Evolutionary conservation across 2,113 vertebrate genomes (phyloP), one percentile per base, ranked within the genome.

Genomic region (Trachemys scripta): DNA sequence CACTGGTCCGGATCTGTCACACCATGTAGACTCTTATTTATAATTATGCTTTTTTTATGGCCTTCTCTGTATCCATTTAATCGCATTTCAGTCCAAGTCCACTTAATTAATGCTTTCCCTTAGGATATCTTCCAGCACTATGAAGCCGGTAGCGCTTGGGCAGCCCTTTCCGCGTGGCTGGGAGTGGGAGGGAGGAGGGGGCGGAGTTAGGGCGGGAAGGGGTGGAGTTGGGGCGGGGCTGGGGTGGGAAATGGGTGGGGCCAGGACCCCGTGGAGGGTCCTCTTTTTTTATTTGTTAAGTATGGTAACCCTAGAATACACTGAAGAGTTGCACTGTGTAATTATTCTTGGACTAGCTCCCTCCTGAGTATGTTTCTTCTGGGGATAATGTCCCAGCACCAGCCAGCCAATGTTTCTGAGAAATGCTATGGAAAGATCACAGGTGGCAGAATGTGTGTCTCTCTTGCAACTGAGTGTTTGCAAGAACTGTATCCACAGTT

Each of bases 101-200:
- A 88, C 59, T 90, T 96, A 93, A 93, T 97, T 89, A 95, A 94
- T 82, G 50, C 8, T 8, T 88, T 95, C 90, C 96, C 90, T 75
- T 79, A 82, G 91, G 85, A 81, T 93, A 95, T 88, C 72, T 75
- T 84, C 91, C 51, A 62, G n/a, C 91, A 89, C 35, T 84, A 29
- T 42, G 38, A 42, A 42, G 38, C 38, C 38, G 38, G 38, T 42
- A 42, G 38, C 38, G 38, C 38, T 42, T 4, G 38, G 38, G 38
- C 38, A 42, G 38, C 38, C 38, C 38, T 42, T 42, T 42, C 38
- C 38, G 4, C 38, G 38, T 42, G 38, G 38, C 38, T 42, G 38
- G 38, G 38, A 42, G 38, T 42, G 38, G 38, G 38, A 42, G 38
- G 38, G 38, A 42, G 38, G 38, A 42, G 38, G 38, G 38, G 38